Percentiles rank a stretch among this genome's conserved stretches.
phyloP scores from a whole-genome alignment of 2,113 vertebrate species.

The Crocuta crocuta region DNA sequence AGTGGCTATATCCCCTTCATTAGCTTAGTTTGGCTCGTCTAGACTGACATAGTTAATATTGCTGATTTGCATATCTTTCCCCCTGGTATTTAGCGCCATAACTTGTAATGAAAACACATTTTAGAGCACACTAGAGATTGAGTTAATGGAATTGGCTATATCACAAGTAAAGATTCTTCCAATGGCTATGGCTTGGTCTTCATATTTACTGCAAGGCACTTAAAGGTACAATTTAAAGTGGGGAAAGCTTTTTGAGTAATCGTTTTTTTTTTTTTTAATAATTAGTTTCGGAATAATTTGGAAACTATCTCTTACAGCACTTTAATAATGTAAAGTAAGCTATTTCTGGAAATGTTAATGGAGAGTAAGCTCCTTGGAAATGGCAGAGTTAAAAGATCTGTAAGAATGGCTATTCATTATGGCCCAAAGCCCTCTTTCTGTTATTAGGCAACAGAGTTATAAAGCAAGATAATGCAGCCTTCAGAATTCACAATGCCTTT shows the following conservation, averaged over 20 bases:
- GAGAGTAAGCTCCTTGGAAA: conserved; percentile 70
- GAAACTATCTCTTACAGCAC: conserved; percentile 19
- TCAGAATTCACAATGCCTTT: not conserved
- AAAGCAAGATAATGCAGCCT: conserved; percentile 50
- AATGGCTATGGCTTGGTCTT: conserved; percentile 36
- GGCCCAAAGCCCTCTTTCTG: conserved; percentile 57
- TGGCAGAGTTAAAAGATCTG: conserved; percentile 65
- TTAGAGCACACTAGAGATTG: conserved; percentile 77
- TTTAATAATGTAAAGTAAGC: conserved; percentile 24
- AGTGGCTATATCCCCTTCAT: conserved; percentile 81
- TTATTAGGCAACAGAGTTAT: conserved; percentile 57
- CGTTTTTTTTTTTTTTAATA: conserved; percentile 67
- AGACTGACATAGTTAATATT: conserved; percentile 79
- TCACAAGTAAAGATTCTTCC: conserved; percentile 67
- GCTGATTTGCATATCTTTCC: conserved; percentile 85
- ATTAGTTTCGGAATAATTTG: conserved; percentile 64
- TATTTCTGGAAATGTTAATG: conserved; percentile 74
- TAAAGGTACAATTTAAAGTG: conserved; percentile 74
- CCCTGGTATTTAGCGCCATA: conserved; percentile 73
- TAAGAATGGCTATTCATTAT: conserved; percentile 74
- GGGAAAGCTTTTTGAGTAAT: conserved; percentile 64
- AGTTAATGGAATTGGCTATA: conserved; percentile 59
- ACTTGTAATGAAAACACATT: conserved; percentile 82
- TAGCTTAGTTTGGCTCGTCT: conserved; percentile 82
- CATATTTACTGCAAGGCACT: conserved; percentile 73